Base-by-base conservation (phyloP, 1,140 invertebrate genomes). In the Druon quercuslanigerum region DNA sequence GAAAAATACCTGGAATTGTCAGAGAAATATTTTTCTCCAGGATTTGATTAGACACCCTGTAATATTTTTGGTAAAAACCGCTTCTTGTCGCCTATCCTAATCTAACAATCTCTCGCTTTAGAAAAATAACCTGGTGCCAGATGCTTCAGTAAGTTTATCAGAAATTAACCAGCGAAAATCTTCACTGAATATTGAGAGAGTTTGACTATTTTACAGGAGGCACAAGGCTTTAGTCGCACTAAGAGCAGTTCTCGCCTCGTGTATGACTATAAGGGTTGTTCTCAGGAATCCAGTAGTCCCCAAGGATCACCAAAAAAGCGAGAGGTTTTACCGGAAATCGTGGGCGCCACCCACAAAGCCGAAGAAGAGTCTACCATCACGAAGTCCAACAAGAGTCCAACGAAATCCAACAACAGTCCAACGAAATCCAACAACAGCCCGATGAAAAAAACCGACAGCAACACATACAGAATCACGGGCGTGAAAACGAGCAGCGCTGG, bases 161-260 rank as follows among this genome's bases (percentile, higher is more conserved):
- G 7, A 46, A 46, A 11, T 46, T 46, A 46, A 46, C n/a, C 16
- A 17, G 1, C 19, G 11, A 19, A 19, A 3, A 25, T 57, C 11
- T 13, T 66, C 7, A 16, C 25, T 66, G 14, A 16, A n/a, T n/a
- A 66, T 46, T 66, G 60, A 40, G 60, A 66, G 60, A 66, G 60
- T 66, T 66, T 66, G 60, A 66, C 25, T 83, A 76, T 84, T 87
- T 92, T 92, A 75, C 88, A 94, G 93, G 93, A 93, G 89, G 91
- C 92, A 75, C 93, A 93, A 88, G 93, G 93, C 73, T 94, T 92
- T 90, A 91, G 87, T 78, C 91, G 92, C 79, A 93, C 92, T 72
- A 87, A 76, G 33, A 50, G 92, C 25, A n/a, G 33, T 66, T 66
- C 60, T 6, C 60, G 60, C 51, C 90, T 94, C 84, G 91, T 93